Percentiles rank a stretch among this genome's conserved stretches.
Evolutionary conservation across 2,113 vertebrate species (phyloP).

Genomic region (Indri indri): DNA sequence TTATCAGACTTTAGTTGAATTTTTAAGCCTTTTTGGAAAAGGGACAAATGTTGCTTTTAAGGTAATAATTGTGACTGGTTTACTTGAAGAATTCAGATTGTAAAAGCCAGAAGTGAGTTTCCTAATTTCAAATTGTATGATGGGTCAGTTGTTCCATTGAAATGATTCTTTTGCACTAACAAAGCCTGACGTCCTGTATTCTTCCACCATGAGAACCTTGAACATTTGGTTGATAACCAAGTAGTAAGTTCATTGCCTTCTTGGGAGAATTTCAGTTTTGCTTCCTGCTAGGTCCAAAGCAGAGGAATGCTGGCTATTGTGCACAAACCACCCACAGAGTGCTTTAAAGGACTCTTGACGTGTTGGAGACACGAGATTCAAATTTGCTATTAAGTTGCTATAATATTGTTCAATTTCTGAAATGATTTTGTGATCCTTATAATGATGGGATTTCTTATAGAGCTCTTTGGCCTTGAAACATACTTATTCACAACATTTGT

Average conservation of each 20-base stretch:
- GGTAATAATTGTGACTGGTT: background rate
- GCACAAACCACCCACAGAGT: constrained; percentile 10
- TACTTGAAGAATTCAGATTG: background rate
- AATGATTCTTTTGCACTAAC: background rate
- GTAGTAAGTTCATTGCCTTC: background rate
- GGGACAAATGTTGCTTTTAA: background rate
- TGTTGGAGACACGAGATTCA: constrained; percentile 69
- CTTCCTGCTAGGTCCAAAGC: constrained; percentile 42
- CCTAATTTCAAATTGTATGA: background rate
- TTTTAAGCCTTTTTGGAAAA: constrained; percentile 30
- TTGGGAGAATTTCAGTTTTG: constrained; percentile 24
- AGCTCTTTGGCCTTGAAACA: constrained; percentile 80
- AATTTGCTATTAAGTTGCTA: constrained; percentile 76
- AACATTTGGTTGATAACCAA: background rate
- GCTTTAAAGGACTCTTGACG: constrained; percentile 70
- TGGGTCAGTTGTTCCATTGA: background rate
- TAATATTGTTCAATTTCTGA: constrained; percentile 80
- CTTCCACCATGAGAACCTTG: background rate
- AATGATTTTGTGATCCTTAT: constrained; percentile 81
- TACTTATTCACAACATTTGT: constrained; percentile 85
- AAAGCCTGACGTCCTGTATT: background rate
- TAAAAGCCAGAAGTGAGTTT: constrained; percentile 11
- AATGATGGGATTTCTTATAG: constrained; percentile 79
- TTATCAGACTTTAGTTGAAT: background rate
- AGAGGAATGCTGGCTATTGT: constrained; percentile 14